phyloP scores from a whole-genome alignment of 2,797 vertebrate genomes.

The Girardinus metallicus region DNA sequence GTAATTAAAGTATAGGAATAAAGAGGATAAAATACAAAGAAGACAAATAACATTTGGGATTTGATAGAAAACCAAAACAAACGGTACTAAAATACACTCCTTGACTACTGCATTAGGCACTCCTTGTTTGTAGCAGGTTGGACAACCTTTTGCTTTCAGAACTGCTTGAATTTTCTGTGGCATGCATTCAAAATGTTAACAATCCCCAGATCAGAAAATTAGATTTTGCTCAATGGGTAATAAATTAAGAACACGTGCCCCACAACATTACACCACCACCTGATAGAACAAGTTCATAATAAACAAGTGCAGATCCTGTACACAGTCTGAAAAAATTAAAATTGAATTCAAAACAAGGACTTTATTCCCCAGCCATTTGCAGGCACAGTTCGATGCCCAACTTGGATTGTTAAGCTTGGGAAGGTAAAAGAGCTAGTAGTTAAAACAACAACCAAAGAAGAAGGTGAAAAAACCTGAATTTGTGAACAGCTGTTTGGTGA shows the following conservation, averaged over 20 bases:
- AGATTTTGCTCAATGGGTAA: neutral
- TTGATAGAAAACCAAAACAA: neutral
- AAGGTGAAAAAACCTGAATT: neutral
- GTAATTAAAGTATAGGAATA: neutral
- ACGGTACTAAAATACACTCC: neutral
- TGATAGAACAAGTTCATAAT: neutral
- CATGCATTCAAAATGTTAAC: neutral
- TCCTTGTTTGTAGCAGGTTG: neutral
- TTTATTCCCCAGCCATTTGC: neutral
- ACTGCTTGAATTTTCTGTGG: neutral
- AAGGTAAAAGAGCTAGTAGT: neutral
- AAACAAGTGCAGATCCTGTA: neutral
- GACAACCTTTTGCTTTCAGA: neutral
- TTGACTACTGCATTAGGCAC: neutral
- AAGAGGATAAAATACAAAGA: neutral
- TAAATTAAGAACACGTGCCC: neutral
- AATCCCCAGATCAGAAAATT: neutral
- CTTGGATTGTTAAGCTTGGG: neutral
- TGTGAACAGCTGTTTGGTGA: neutral
- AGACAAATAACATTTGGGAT: neutral
- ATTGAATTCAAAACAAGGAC: neutral
- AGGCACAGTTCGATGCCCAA: neutral
- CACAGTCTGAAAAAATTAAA: neutral
- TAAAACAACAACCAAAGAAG: neutral
- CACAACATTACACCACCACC: neutral